These are phyloP conservation scores for Atherix ibis DNA, from an alignment of 2,888 invertebrate species.

Conservation along the genomic window DNA sequence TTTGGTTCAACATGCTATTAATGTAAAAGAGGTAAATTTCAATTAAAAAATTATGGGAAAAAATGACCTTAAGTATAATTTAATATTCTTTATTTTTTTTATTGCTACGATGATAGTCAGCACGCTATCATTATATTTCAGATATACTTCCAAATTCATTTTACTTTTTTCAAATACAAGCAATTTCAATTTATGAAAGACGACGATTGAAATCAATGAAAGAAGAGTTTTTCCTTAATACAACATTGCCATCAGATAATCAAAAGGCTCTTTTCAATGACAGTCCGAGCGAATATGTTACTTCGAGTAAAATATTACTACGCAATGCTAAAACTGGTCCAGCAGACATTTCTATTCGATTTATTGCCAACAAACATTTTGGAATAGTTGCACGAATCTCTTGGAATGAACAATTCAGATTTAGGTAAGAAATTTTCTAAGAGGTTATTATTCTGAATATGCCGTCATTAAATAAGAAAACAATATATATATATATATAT, in stretches of 20 bases:
- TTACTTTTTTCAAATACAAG: constrained; percentile 67
- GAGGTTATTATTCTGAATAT: no score
- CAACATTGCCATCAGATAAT: constrained; percentile 30
- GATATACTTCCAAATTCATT: constrained; percentile 50
- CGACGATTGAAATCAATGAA: constrained; percentile 54
- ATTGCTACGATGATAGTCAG: constrained; percentile 36
- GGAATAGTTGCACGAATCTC: constrained; percentile 30
- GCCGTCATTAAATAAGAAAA: no score
- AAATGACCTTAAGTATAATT: not conserved
- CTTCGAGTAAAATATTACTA: constrained; percentile 1
- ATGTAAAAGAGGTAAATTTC: constrained; percentile 22
- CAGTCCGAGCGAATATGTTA: constrained; percentile 6
- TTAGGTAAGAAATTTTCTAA: constrained; percentile 21
- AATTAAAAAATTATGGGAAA: constrained; percentile 1
- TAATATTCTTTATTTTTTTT: constrained; percentile 10
- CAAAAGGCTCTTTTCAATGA: not conserved
- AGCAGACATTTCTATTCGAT: constrained; percentile 17
- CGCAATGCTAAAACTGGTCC: constrained; percentile 1
- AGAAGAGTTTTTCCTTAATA: constrained; percentile 53
- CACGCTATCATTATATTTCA: constrained; percentile 45
- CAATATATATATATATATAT: no score
- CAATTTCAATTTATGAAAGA: constrained; percentile 50
- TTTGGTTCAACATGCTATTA: constrained; percentile 22
- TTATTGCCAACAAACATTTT: constrained; percentile 26
- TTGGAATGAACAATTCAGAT: constrained; percentile 25